A percentile compares a stretch with the other conserved stretches of the same genome.
Evolutionary conservation across 2,888 invertebrate species (phyloP).

Genomic region (Mesodorylaimus sp.): DNA sequence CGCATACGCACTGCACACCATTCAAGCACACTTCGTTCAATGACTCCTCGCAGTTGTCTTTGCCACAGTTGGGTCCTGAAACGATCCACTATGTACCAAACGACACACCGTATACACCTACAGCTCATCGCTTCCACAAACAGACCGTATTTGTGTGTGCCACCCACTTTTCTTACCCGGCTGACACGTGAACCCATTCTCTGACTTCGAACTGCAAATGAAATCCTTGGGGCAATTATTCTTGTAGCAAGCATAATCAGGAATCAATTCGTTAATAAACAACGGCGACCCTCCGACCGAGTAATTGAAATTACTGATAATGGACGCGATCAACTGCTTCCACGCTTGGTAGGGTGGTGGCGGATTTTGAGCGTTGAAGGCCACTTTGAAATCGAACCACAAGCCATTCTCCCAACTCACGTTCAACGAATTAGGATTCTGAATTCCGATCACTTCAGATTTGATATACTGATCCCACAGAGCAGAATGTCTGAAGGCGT

Average conservation of each 20-base stretch:
- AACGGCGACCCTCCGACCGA: conserved; percentile 12
- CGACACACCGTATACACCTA: too few relatives aligned
- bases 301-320: neutral
- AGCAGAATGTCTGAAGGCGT: neutral
- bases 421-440: neutral
- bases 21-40: too few relatives aligned
- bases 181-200: too few relatives aligned
- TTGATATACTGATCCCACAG: neutral
- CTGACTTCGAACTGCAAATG: too few relatives aligned
- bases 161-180: too few relatives aligned
- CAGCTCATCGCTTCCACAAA: too few relatives aligned
- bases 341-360: neutral
- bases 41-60: too few relatives aligned
- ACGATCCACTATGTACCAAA: too few relatives aligned
- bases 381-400: neutral
- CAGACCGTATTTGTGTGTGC: too few relatives aligned
- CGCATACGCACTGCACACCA: too few relatives aligned
- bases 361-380: neutral
- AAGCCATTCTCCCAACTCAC: neutral
- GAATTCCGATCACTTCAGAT: neutral
- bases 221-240: neutral
- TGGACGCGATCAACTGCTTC: neutral
- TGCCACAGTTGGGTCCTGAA: too few relatives aligned
- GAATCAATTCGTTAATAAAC: conserved; percentile 14
- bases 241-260: conserved; percentile 9